Conservation (phyloP, 2,888 invertebrate genomes). For the Mystacides longicornis region DNA sequence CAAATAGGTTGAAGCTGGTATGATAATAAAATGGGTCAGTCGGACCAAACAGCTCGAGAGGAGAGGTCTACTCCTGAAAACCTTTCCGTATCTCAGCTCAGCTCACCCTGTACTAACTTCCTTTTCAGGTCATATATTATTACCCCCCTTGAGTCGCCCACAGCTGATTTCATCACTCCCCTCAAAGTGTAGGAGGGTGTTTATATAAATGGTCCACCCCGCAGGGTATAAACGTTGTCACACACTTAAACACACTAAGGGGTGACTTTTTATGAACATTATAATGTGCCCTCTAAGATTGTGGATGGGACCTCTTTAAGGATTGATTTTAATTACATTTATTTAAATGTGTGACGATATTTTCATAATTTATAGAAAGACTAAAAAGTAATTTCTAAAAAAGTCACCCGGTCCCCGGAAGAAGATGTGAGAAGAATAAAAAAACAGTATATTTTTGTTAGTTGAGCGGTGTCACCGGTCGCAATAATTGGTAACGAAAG, state of each 20-base stretch:
- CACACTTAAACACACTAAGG: constrained; percentile 17
- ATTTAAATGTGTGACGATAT: neutral
- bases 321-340: neutral
- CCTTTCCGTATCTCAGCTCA: neutral
- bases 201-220: constrained; percentile 23
- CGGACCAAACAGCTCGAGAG: too few species aligned
- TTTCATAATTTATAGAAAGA: too few species aligned
- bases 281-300: constrained; percentile 3
- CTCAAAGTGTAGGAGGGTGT: constrained; percentile 17
- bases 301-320: neutral
- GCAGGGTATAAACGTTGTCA: constrained; percentile 17
- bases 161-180: constrained; percentile 25
- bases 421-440: too few species aligned
- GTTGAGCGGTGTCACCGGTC: too few species aligned
- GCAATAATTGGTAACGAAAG: too few species aligned
- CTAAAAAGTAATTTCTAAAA: too few species aligned
- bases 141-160: constrained; percentile 17
- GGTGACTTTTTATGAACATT: constrained; percentile 13
- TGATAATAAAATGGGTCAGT: too few species aligned
- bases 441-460: too few species aligned
- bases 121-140: constrained; percentile 7
- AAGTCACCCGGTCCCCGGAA: too few species aligned
- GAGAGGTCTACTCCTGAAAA: neutral
- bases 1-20: too few species aligned
- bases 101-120: neutral